These are phyloP conservation scores for Seladonia tumulorum DNA, from an alignment of 2,888 invertebrate species.

Conservation along the genomic window DNA sequence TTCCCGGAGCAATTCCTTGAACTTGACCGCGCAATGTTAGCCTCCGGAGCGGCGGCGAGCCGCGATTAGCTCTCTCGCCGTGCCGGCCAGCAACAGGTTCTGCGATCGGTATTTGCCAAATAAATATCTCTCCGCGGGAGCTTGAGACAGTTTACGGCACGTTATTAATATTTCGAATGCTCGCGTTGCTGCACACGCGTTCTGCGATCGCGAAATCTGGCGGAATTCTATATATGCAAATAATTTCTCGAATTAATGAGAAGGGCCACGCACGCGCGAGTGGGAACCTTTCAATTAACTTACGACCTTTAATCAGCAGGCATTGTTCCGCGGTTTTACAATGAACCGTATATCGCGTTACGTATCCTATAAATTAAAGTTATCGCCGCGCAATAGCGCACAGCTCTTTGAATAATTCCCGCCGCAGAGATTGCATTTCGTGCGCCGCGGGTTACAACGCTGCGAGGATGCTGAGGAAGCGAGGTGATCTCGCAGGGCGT, in stretches of 20 bases:
- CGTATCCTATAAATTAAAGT: conserved; percentile 14
- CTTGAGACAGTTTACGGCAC: conserved; percentile 41
- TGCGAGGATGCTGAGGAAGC: neutral
- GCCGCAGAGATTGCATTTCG: neutral
- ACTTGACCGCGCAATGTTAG: conserved; percentile 29
- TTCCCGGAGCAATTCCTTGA: conserved; percentile 39
- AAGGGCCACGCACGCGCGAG: neutral
- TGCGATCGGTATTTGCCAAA: conserved; percentile 59
- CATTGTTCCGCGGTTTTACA: neutral
- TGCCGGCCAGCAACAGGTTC: conserved; percentile 60
- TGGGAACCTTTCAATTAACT: neutral
- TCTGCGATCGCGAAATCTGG: neutral
- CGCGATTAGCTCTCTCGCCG: conserved; percentile 45
- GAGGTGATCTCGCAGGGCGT: conserved; percentile 11
- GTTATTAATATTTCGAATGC: conserved; percentile 56
- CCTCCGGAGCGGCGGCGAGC: conserved; percentile 11
- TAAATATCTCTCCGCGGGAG: conserved; percentile 48
- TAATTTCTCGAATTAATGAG: conserved; percentile 8
- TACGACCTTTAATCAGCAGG: neutral
- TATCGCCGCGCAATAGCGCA: neutral
- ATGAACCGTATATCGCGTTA: conserved; percentile 4
- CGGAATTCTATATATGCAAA: conserved; percentile 8
- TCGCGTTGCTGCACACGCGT: neutral
- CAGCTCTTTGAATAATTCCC: conserved; percentile 7
- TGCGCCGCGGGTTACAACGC: neutral